phyloP scores from a whole-genome alignment of 1,140 invertebrate genomes.

The Elysia chlorotica region DNA sequence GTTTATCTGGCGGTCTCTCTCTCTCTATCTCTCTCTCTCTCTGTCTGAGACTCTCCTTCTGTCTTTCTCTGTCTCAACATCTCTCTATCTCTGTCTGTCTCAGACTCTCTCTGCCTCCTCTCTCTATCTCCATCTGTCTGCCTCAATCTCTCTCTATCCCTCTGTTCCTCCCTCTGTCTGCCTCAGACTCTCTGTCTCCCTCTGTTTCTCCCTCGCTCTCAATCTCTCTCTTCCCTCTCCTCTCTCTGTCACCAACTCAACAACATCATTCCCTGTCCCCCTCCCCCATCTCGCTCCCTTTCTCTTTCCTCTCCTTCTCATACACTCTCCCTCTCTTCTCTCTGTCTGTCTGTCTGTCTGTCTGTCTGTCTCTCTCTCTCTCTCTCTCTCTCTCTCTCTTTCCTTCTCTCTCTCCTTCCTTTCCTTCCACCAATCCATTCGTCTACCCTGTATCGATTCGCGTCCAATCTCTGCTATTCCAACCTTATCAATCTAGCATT shows the following conservation, averaged over 20 bases:
- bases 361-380: not conserved
- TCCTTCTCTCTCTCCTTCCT: too few relatives aligned
- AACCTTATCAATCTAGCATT: too few relatives aligned
- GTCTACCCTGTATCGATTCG: too few relatives aligned
- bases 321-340: not conserved
- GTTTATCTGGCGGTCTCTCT: not conserved
- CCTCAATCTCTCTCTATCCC: not conserved
- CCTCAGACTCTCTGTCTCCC: not conserved
- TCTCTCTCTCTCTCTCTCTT: not conserved
- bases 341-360: not conserved
- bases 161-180: not conserved
- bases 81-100: not conserved
- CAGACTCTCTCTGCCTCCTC: not conserved
- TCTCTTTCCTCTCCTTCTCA: not conserved
- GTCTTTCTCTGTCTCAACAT: not conserved
- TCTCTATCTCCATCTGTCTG: not conserved
- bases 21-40: not conserved
- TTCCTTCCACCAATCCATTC: too few relatives aligned
- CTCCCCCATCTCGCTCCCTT: not conserved
- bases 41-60: not conserved
- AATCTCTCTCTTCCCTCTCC: too few relatives aligned
- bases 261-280: not conserved
- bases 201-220: too few relatives aligned
- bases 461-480: too few relatives aligned
- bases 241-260: not conserved